phyloP scores from a whole-genome alignment of 2,113 vertebrate species.

The Syngnathus scovelli region DNA sequence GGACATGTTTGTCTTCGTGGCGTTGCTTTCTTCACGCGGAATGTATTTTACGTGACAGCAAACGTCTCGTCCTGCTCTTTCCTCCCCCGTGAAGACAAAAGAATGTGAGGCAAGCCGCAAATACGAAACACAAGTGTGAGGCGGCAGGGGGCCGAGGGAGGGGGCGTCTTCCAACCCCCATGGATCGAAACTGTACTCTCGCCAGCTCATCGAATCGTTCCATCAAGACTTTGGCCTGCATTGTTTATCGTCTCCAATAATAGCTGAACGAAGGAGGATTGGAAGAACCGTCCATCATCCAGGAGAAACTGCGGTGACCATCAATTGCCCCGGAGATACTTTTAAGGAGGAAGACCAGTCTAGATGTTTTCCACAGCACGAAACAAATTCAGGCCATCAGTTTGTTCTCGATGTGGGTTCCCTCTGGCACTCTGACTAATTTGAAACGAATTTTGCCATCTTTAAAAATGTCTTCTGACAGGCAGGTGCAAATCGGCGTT shows the following conservation, averaged over 20 bases:
- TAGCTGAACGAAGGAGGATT: constrained; percentile 20
- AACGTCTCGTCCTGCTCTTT: constrained; percentile 41
- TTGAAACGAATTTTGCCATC: too few species aligned
- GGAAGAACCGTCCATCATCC: constrained; percentile 7
- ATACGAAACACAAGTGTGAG: constrained; percentile 72
- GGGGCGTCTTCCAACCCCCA: constrained; percentile 45
- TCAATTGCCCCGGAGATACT: not conserved
- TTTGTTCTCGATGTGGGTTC: too few species aligned
- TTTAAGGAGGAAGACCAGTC: not conserved
- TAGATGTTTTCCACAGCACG: too few species aligned
- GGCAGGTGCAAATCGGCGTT: too few species aligned
- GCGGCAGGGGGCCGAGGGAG: constrained; percentile 15
- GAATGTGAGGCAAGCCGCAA: constrained; percentile 73
- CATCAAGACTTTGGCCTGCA: constrained; percentile 32
- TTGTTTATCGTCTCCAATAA: constrained; percentile 41
- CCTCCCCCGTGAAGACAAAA: constrained; percentile 58
- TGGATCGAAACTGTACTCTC: constrained; percentile 43
- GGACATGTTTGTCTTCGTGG: not conserved
- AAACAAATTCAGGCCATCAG: too few species aligned
- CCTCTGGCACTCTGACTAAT: too few species aligned
- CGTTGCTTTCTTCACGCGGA: constrained; percentile 33
- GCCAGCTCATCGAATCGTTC: constrained; percentile 49
- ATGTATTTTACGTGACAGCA: constrained; percentile 55
- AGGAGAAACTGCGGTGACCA: constrained; percentile 1
- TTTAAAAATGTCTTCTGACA: too few species aligned